Conservation (phyloP, 2,888 invertebrate species). For the Unio pictorum region DNA sequence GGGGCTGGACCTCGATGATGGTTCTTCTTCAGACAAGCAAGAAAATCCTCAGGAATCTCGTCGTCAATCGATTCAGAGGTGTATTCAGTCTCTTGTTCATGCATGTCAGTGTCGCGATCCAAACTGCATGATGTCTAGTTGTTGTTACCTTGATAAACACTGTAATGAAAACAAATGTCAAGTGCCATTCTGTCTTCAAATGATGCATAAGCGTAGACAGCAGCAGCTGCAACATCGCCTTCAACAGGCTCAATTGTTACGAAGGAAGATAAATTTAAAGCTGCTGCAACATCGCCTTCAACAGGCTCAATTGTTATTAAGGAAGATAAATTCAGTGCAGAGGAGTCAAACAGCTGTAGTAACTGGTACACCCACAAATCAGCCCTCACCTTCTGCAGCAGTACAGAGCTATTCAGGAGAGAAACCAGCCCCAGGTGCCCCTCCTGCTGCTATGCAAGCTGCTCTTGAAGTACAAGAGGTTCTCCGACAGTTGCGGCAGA, state of each 20-base stretch:
- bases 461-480: conserved; percentile 62
- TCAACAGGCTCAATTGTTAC: conserved; percentile 94
- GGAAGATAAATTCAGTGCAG: conserved; percentile 76
- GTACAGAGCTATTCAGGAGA: conserved; percentile 24
- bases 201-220: conserved; percentile 97
- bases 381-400: conserved; percentile 25
- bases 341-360: conserved; percentile 65
- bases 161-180: conserved; percentile 92
- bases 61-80: conserved; percentile 89
- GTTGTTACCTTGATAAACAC: conserved; percentile 99
- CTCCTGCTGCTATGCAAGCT: conserved; percentile 62
- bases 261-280: too few species aligned
- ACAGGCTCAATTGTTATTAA: too few species aligned
- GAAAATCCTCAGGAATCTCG: conserved; percentile 87
- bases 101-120: conserved; percentile 98
- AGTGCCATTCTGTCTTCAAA: conserved; percentile 98
- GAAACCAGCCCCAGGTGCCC: conserved; percentile 53
- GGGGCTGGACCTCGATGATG: conserved; percentile 93
- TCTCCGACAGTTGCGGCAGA: conserved; percentile 83
- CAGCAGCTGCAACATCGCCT: conserved; percentile 95
- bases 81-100: conserved; percentile 94
- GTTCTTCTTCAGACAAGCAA: conserved; percentile 81
- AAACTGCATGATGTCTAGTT: conserved; percentile 96
- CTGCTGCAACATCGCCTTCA: too few species aligned
- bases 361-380: conserved; percentile 13